phyloP scores from a whole-genome alignment of 2,797 vertebrate genomes.

The Sebastes oblongus region DNA sequence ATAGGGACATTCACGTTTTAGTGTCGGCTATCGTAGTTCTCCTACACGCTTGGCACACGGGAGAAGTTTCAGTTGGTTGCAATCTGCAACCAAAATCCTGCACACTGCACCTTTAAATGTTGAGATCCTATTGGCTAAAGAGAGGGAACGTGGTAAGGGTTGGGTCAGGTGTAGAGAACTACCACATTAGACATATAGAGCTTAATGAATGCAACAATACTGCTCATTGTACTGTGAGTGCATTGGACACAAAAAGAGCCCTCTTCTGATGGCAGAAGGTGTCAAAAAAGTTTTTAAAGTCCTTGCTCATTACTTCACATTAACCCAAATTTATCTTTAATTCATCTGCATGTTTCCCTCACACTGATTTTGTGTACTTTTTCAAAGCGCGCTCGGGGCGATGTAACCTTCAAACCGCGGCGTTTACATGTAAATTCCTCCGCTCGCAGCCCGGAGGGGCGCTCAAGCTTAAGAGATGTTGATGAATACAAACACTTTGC shows the following conservation, averaged over 20 bases:
- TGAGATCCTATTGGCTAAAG: background rate
- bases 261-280: background rate
- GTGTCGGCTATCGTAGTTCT: no score
- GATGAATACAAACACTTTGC: constrained; percentile 46
- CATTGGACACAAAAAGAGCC: no score
- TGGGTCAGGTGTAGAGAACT: background rate
- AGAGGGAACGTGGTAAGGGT: background rate
- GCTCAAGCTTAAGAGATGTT: constrained; percentile 36
- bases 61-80: no score
- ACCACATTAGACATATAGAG: background rate
- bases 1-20: no score
- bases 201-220: background rate
- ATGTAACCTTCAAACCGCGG: constrained; percentile 43
- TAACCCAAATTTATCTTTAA: background rate
- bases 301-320: background rate
- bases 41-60: no score
- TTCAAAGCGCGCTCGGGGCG: constrained; percentile 1
- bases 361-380: constrained; percentile 7
- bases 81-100: no score
- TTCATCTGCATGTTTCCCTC: constrained; percentile 9
- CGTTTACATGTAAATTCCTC: constrained; percentile 44
- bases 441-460: constrained; percentile 27
- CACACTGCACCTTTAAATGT: background rate
- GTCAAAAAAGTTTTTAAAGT: background rate
- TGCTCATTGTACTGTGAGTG: background rate